These are phyloP conservation scores for Pelvicachromis taeniatus DNA, from an alignment of 2,113 vertebrate genomes.

Conservation along the genomic window DNA sequence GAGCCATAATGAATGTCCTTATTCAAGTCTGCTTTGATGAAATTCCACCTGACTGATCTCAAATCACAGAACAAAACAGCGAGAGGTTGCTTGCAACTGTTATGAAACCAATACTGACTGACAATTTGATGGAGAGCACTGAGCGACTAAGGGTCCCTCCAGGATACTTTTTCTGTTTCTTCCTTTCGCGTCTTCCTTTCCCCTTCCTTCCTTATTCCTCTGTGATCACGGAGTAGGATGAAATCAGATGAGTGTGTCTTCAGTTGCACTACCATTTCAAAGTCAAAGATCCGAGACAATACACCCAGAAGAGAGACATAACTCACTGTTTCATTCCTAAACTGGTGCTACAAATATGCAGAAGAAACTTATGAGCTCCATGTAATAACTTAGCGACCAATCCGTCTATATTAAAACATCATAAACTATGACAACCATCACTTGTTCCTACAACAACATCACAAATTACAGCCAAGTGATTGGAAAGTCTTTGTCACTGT, in stretches of 20 bases:
- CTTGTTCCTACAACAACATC: not conserved
- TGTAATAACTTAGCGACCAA: not conserved
- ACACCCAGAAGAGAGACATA: not conserved
- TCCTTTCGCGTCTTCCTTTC: not conserved
- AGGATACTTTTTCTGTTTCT: constrained; percentile 2
- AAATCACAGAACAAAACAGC: constrained; percentile 56
- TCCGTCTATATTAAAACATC: not conserved
- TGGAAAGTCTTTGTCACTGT: not conserved
- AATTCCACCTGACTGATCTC: constrained; percentile 58
- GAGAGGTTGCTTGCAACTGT: constrained; percentile 16
- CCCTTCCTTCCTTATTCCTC: constrained; percentile 1
- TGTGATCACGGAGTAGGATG: constrained; percentile 4
- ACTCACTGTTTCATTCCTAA: not conserved
- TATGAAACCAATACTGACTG: constrained; percentile 10
- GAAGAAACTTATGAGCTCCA: not conserved
- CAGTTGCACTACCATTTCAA: not conserved
- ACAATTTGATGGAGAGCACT: not conserved
- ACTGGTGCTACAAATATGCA: not conserved
- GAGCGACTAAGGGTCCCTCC: constrained; percentile 15
- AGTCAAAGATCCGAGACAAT: not conserved
- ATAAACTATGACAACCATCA: not conserved
- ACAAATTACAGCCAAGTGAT: not conserved
- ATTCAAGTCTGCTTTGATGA: constrained; percentile 58
- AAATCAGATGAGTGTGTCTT: not conserved
- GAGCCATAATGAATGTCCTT: constrained; percentile 49